Base-by-base conservation (phyloP, 2,113 vertebrate genomes). In the Spermophilus dauricus region DNA sequence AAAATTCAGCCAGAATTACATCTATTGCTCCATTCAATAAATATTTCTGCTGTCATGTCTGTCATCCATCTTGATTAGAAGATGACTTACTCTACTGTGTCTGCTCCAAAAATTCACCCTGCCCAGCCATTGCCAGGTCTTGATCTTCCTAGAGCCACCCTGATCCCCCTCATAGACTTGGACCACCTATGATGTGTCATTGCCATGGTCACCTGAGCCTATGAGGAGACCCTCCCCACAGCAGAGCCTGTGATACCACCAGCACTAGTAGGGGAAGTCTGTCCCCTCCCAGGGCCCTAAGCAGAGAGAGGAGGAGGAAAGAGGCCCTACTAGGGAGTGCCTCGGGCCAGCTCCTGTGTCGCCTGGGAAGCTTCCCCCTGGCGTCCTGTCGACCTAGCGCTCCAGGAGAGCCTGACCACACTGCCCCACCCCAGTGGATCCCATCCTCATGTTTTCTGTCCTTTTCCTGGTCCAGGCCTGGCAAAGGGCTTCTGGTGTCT, bases 31-130 rank as follows among this genome's bases (percentile, higher is more conserved):
- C 45, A 89, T 37, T 76, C 48, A 24, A 8, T 73, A 81, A 63
- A 81, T 88, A 97, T 76, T 75, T 69, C 56, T 89, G 34, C 22
- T 16, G 39, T 45, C 32, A 1, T 77, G 51, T 82, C 73, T 75
- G 63, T 76, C 82, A 73, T 83, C 93, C 61, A 7, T 91, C 91
- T 73, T 48, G 37, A 94, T 94, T 69, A 88, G 87, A 85, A 97
- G 56, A 83, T 32, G 84, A 42, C n/a, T 80, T 37, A 24, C n/a
- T 58, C 56, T 24, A 4, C 32, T 48, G n/a, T 63, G 2, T 69
- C 63, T 9, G 48, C 80, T 90, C 76, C 88, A 37, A 65, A 94
- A 48, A 10, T 13, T 48, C 39, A 87, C 73, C 45, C 91, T 69
- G 9, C 18, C 81, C 67, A n/a, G 45, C 45, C 63, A 37, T 32